Conservation (phyloP, 2,888 invertebrate genomes). For the Heliconius sara region DNA sequence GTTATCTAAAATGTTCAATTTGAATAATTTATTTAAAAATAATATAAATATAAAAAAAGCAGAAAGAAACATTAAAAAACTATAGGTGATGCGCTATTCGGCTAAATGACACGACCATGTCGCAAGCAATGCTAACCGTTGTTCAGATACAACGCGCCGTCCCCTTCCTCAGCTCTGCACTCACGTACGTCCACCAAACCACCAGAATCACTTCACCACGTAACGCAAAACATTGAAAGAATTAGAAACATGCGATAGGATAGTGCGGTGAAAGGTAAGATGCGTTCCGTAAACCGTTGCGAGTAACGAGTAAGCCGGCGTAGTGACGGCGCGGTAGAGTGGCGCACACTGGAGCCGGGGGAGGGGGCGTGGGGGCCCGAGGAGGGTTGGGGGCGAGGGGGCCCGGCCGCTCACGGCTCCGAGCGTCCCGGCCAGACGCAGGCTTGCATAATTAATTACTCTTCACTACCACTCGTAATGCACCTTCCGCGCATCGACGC, state of each 20-base stretch:
- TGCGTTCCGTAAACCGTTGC: slow-evolving; percentile 75
- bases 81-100: slow-evolving; percentile 47
- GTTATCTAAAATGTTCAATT: neutral
- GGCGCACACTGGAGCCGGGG: slow-evolving; percentile 78
- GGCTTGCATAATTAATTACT: slow-evolving; percentile 80
- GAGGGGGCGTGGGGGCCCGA: slow-evolving; percentile 55
- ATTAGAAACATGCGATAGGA: slow-evolving; percentile 71
- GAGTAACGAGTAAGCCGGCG: slow-evolving; percentile 74
- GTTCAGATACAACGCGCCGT: slow-evolving; percentile 68
- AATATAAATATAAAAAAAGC: neutral
- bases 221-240: slow-evolving; percentile 68
- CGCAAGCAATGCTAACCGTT: slow-evolving; percentile 62
- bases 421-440: slow-evolving; percentile 66
- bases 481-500: slow-evolving; percentile 75
- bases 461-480: slow-evolving; percentile 64
- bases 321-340: slow-evolving; percentile 78
- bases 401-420: slow-evolving; percentile 40
- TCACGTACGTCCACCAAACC: slow-evolving; percentile 77
- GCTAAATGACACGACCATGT: slow-evolving; percentile 54
- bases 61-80: slow-evolving; percentile 16
- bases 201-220: slow-evolving; percentile 80
- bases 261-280: slow-evolving; percentile 80
- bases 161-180: slow-evolving; percentile 60
- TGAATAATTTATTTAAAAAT: neutral
- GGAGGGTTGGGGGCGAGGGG: slow-evolving; percentile 53